Conservation (phyloP, 2,888 invertebrate genomes). For the Morinoia aosen region DNA sequence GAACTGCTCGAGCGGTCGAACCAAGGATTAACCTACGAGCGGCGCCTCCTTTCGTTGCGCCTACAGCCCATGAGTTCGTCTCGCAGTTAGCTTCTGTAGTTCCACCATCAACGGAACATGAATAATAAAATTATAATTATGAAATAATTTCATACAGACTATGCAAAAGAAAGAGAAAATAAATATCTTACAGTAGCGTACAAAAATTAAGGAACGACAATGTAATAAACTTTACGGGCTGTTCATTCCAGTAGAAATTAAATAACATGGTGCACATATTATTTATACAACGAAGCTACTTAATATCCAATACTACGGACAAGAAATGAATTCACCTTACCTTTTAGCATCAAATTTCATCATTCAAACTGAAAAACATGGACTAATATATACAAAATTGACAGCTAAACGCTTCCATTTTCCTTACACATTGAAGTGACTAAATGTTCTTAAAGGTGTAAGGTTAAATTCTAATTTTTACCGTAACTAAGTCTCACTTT, state of each 20-base stretch:
- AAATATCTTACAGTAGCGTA: not conserved
- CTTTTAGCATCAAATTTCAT: not conserved
- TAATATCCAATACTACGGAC: not conserved
- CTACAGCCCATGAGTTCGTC: too few relatives aligned
- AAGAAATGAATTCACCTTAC: not conserved
- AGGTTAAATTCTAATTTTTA: not conserved
- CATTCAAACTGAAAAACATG: not conserved
- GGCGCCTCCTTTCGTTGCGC: too few relatives aligned
- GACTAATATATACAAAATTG: not conserved
- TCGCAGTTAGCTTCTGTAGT: not conserved
- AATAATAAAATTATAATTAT: not conserved
- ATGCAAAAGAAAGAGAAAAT: not conserved
- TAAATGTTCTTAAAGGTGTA: not conserved
- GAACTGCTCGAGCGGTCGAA: too few relatives aligned
- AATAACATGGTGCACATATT: not conserved
- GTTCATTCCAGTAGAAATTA: not conserved
- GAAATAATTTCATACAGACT: not conserved
- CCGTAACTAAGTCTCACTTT: not conserved
- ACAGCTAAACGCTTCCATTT: not conserved
- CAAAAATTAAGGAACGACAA: too few relatives aligned
- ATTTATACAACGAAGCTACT: not conserved
- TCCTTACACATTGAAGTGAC: not conserved
- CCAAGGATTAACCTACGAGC: too few relatives aligned
- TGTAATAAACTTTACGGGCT: too few relatives aligned
- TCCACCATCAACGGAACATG: not conserved